These are phyloP conservation scores for Drosophila teissieri DNA, from an alignment of 1,140 invertebrate species.

Conservation along the genomic window DNA sequence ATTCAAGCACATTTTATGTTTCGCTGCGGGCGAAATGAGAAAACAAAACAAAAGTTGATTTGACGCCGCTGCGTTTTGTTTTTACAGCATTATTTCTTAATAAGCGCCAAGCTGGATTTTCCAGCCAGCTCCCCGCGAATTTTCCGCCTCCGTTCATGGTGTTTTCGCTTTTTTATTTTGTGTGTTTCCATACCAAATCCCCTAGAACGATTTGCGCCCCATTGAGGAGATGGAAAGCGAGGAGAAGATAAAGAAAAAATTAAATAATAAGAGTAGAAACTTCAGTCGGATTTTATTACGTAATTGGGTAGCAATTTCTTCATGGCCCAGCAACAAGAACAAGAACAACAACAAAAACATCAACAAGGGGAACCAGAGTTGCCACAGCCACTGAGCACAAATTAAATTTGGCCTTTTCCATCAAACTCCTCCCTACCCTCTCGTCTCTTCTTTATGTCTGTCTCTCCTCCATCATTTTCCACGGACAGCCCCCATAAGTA, in stretches of 20 bases:
- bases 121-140: background rate
- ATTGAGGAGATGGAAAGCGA: constrained; percentile 2
- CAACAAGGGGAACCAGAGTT: constrained; percentile 28
- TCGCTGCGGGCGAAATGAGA: constrained; percentile 25
- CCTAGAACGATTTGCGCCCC: constrained; percentile 38
- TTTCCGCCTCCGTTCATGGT: background rate
- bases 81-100: constrained; percentile 77
- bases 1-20: constrained; percentile 34
- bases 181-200: constrained; percentile 21
- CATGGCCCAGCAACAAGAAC: constrained; percentile 57
- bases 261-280: constrained; percentile 81
- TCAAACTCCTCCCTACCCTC: background rate
- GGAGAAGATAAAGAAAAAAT: constrained; percentile 67
- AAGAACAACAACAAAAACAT: constrained; percentile 17
- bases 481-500: constrained; percentile 37
- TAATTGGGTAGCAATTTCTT: constrained; percentile 83
- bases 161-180: constrained; percentile 5
- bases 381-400: constrained; percentile 71
- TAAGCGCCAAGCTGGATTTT: constrained; percentile 66
- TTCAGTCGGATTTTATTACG: constrained; percentile 83
- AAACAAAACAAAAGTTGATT: constrained; percentile 66
- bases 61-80: constrained; percentile 72
- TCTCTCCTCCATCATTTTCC: constrained; percentile 21
- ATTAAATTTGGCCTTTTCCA: constrained; percentile 77
- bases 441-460: constrained; percentile 12